Evolutionary conservation across 35 echinoderm and acorn worm species (phyloP).

Genomic region (Apostichopus parvimensis): DNA sequence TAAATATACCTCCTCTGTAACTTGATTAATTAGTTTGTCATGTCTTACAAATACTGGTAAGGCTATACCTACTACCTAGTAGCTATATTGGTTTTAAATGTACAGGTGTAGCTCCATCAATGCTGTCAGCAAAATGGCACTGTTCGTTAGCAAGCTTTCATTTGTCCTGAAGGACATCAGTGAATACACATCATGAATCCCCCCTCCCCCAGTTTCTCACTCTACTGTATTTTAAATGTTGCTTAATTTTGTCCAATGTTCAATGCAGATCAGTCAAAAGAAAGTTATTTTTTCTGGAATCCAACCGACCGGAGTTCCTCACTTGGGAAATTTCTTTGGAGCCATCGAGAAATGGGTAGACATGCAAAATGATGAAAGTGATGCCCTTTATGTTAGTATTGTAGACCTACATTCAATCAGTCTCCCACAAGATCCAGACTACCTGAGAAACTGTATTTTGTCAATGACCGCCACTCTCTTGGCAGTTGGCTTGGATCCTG

Average conservation of each 20-base stretch:
- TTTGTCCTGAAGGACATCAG: too few relatives aligned
- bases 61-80: too few relatives aligned
- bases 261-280: slow-evolving; percentile 12
- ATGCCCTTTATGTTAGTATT: slow-evolving; percentile 75
- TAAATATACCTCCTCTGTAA: too few relatives aligned
- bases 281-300: slow-evolving; percentile 92
- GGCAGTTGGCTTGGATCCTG: slow-evolving; percentile 88
- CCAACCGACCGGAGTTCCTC: slow-evolving; percentile 94
- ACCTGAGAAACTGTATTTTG: slow-evolving; percentile 65
- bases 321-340: slow-evolving; percentile 94
- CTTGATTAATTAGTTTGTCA: too few relatives aligned
- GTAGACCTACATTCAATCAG: slow-evolving; percentile 93
- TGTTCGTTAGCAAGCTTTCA: too few relatives aligned
- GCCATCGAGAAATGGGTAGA: slow-evolving; percentile 90
- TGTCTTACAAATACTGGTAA: too few relatives aligned
- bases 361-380: slow-evolving; percentile 63
- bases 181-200: not conserved
- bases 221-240: not conserved
- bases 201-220: not conserved
- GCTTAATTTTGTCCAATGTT: not conserved
- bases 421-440: slow-evolving; percentile 83
- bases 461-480: slow-evolving; percentile 77
- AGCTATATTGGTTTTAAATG: too few relatives aligned
- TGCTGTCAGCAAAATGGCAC: too few relatives aligned
- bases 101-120: too few relatives aligned